Base-by-base conservation (phyloP, 2,888 invertebrate genomes). In the Adelognathus sp. region DNA sequence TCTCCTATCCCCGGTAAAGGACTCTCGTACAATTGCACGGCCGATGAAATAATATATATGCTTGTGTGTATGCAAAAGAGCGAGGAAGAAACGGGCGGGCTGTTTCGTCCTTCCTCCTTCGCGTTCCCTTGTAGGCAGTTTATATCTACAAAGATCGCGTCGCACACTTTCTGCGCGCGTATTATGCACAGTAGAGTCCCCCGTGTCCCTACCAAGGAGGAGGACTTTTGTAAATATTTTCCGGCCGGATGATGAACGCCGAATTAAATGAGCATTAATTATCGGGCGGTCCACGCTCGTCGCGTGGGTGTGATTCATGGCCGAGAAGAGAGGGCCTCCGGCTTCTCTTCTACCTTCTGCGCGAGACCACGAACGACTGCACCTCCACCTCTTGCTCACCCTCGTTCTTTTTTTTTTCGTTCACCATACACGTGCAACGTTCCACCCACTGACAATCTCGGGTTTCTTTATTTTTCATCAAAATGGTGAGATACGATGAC, bases 231-330 rank as follows among this genome's bases (percentile, higher is more conserved):
- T 87, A 87, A 88, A 89, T 88, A 89, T 88, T 87, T 78, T 87
- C 84, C 86, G 84, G 83, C 84, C 76, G 84, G 86, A 88, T 90
- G 89, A 90, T 89, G 88, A 87, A 90, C 88, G 85, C 88, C 88
- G 87, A 88, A 89, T 90, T 89, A 89, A 90, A 89, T 85, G 89
- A 86, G 88, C 88, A 90, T 90, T 90, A 90, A 90, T 90, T 90
- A 89, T 89, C 86, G 85, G 84, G 82, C 82, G 80, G 84, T 84
- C 86, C 86, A 70, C 67, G 67, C 74, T 86, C 82, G 87, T 87
- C 88, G 89, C 88, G 89, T 89, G 88, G 90, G 89, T 84, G 90
- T 89, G 90, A 90, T 90, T 89, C 88, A 90, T 88, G 87, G 83
- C 77, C 83, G 41, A 82, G 82, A 82, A 83, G 86, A 87, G 82